phyloP scores from a whole-genome alignment of 64 coral and sea anemone genomes.

The Astreopora myriophthalma region DNA sequence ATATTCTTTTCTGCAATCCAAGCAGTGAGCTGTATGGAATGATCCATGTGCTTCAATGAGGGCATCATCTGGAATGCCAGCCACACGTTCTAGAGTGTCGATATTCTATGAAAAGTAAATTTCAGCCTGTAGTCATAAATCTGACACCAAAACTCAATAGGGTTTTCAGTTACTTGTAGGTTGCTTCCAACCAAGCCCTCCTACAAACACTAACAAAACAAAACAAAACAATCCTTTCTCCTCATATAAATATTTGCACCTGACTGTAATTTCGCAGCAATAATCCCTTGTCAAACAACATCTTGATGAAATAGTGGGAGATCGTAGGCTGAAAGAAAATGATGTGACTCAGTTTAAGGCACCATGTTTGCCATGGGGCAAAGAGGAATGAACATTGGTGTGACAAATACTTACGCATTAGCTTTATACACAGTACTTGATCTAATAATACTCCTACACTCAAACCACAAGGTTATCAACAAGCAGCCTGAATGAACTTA shows the following conservation, averaged over 20 bases:
- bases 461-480: not conserved
- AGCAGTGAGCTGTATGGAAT: conserved; percentile 90
- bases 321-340: conserved; percentile 77
- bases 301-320: conserved; percentile 94
- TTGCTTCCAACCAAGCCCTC: not conserved
- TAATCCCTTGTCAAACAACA: conserved; percentile 84
- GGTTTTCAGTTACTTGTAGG: not conserved
- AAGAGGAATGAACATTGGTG: not conserved
- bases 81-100: conserved; percentile 89
- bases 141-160: too few species aligned
- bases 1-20: conserved; percentile 63
- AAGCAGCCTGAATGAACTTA: not conserved
- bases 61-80: conserved; percentile 75
- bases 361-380: not conserved
- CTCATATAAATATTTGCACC: too few species aligned
- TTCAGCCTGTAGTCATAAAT: too few species aligned
- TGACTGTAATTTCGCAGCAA: conserved; percentile 90
- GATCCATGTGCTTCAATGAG: conserved; percentile 96
- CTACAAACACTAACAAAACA: too few species aligned
- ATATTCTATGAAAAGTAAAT: conserved; percentile 91
- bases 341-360: not conserved
- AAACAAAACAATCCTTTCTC: too few species aligned
- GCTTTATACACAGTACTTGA: not conserved
- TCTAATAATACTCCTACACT: not conserved
- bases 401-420: not conserved